Evolutionary conservation across 2,888 invertebrate genomes (phyloP).

Genomic region (Sylvicola fuscatus): DNA sequence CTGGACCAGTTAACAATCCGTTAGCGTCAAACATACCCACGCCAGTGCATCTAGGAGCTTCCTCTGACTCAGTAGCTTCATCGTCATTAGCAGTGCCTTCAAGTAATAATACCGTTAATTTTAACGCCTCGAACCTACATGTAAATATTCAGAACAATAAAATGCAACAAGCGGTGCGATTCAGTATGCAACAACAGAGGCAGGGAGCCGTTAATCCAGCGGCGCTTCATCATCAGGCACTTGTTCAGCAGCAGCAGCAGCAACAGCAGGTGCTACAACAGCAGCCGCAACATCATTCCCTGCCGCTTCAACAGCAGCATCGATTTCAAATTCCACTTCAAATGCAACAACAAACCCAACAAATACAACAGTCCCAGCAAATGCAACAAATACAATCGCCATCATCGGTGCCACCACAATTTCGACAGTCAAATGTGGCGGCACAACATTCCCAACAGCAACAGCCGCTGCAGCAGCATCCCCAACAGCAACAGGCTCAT

Average conservation of each 20-base stretch:
- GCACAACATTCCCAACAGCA: constrained; percentile 5
- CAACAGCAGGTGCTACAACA: constrained; percentile 12
- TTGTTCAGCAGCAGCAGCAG: constrained; percentile 13
- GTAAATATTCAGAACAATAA: constrained; percentile 2
- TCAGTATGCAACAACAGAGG: constrained; percentile 8
- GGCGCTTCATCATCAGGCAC: constrained; percentile 4
- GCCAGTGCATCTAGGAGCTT: no score
- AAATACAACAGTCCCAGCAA: constrained; percentile 7
- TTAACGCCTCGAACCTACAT: constrained; percentile 2
- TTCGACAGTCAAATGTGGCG: constrained; percentile 2
- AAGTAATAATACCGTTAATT: constrained; percentile 2
- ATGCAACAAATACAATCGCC: constrained; percentile 6
- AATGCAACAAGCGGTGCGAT: constrained; percentile 6
- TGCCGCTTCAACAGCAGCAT: constrained; percentile 7
- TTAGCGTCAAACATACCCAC: no score
- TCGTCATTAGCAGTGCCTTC: background rate
- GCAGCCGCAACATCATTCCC: constrained; percentile 7
- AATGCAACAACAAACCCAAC: constrained; percentile 11
- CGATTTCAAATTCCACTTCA: constrained; percentile 10
- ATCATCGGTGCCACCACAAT: constrained; percentile 9
- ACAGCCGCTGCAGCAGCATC: constrained; percentile 5
- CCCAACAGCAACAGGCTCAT: constrained; percentile 4
- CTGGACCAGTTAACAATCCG: background rate
- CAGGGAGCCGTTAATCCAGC: constrained; percentile 4
- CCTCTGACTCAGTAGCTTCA: no score